These are phyloP conservation scores for Cynoglossus semilaevis DNA, from an alignment of 2,113 vertebrate species.

Conservation along the genomic window DNA sequence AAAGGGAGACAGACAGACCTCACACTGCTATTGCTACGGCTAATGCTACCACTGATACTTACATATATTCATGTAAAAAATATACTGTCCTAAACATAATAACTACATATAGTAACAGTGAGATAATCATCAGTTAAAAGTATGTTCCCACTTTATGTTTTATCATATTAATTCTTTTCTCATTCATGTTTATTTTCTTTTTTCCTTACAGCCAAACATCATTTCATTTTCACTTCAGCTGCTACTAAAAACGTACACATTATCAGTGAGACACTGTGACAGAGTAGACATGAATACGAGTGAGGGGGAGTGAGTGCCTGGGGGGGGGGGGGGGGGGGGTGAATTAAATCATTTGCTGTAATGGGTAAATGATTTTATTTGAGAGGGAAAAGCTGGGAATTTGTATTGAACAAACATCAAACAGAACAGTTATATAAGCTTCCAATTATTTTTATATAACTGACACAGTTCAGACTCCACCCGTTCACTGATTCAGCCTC, in stretches of 20 bases:
- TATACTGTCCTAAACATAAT: too few relatives aligned
- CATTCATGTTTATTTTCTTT: too few relatives aligned
- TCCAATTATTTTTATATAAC: constrained; percentile 52
- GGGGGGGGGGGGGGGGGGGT: too few relatives aligned
- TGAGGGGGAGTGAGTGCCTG: background rate
- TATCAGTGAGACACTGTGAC: background rate
- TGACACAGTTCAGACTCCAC: background rate
- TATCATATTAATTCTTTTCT: too few relatives aligned
- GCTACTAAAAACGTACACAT: background rate
- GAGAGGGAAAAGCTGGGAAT: background rate
- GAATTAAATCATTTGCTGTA: background rate
- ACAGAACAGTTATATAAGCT: constrained; percentile 30
- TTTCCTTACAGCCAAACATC: background rate
- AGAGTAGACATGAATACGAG: background rate
- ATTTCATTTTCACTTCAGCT: background rate
- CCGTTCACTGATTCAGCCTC: background rate
- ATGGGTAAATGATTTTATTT: constrained; percentile 4
- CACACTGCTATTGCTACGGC: too few relatives aligned
- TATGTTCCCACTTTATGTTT: too few relatives aligned
- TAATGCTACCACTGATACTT: too few relatives aligned
- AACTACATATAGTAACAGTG: too few relatives aligned
- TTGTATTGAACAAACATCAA: constrained; percentile 13
- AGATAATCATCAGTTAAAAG: too few relatives aligned
- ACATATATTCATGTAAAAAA: too few relatives aligned
- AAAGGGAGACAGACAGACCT: too few relatives aligned